These are phyloP conservation scores for Falcunculus frontatus DNA, from an alignment of 2,113 vertebrate species.

Conservation along the genomic window DNA sequence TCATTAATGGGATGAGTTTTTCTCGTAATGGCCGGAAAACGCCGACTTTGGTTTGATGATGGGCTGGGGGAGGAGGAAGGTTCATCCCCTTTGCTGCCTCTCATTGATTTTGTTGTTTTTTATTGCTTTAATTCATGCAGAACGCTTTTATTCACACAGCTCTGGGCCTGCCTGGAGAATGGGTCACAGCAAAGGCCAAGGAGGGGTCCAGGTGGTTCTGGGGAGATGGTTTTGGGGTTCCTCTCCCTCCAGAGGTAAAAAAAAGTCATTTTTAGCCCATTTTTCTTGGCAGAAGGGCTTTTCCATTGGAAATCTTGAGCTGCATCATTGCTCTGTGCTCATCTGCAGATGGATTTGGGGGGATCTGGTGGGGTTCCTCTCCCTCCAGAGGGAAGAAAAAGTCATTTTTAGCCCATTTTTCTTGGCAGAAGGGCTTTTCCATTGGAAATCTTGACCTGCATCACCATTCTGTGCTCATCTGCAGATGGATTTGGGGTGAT, in stretches of 20 bases:
- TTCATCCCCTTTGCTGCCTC: neutral
- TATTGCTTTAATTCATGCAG: neutral
- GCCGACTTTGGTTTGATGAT: neutral
- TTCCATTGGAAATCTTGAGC: neutral
- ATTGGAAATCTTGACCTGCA: neutral
- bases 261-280: neutral
- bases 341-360: neutral
- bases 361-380: neutral
- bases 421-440: neutral
- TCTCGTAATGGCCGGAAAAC: fast-evolving
- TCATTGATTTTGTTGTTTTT: neutral
- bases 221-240: neutral
- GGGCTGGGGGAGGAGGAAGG: neutral
- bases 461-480: neutral
- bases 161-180: neutral
- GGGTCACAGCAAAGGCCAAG: neutral
- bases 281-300: neutral
- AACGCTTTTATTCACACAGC: neutral
- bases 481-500: neutral
- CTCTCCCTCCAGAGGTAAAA: neutral
- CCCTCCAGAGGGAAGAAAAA: neutral
- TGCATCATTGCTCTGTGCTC: neutral
- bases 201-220: neutral
- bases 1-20: neutral
- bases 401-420: neutral